Conservation (phyloP, 2,888 invertebrate species). For the Eucera pruinosa region DNA sequence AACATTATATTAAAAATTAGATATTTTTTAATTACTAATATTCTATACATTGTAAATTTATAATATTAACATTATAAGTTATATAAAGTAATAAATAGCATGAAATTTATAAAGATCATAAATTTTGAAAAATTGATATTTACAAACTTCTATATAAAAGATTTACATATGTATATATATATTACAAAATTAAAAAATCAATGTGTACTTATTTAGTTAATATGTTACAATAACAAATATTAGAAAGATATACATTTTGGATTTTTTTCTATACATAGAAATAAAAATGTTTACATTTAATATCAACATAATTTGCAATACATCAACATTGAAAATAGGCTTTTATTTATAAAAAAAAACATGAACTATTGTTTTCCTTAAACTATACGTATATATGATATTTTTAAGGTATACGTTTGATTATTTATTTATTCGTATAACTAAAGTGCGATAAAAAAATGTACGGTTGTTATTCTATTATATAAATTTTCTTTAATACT, state of each 20-base stretch:
- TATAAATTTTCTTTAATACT: not conserved
- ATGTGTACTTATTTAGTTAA: not conserved
- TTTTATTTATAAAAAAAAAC: not conserved
- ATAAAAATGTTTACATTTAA: not conserved
- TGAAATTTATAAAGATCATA: not conserved
- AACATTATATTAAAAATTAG: slow-evolving; percentile 6
- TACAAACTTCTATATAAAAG: not conserved
- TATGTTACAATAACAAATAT: slow-evolving; percentile 9
- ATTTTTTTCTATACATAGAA: not conserved
- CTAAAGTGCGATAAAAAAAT: not conserved
- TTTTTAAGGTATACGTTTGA: not conserved
- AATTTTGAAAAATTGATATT: not conserved
- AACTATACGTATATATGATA: not conserved
- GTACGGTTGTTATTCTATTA: not conserved
- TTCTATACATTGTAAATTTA: too few species aligned
- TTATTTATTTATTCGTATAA: slow-evolving; percentile 22
- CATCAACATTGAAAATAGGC: not conserved
- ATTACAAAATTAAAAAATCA: not conserved
- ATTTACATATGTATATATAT: not conserved
- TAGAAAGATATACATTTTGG: not conserved
- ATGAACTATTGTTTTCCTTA: not conserved
- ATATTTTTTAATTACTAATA: not conserved
- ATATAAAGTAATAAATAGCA: too few species aligned
- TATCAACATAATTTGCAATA: slow-evolving; percentile 9
- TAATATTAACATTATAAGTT: not conserved